Evolutionary conservation across 2,888 invertebrate species (phyloP).

Genomic region (Drosophila greeni): DNA sequence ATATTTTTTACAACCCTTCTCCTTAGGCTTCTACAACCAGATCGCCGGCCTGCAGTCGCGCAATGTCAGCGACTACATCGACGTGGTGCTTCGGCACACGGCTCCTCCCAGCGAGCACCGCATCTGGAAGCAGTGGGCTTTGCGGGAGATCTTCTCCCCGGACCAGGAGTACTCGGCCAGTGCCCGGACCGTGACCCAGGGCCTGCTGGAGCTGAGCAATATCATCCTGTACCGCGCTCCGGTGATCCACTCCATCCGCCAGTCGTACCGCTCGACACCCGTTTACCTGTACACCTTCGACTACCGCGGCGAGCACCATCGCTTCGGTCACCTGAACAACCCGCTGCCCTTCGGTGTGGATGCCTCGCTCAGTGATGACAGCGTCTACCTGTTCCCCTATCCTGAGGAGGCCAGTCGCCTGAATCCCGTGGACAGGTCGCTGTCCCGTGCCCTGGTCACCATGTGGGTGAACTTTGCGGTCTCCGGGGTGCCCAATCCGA

Average conservation of each 20-base stretch:
- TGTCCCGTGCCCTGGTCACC: constrained; percentile 78
- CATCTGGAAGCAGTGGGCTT: constrained; percentile 72
- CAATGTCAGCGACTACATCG: constrained; percentile 75
- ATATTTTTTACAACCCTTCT: not conserved
- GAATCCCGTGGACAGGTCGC: constrained; percentile 73
- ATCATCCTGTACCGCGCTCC: constrained; percentile 76
- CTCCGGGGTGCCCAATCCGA: constrained; percentile 66
- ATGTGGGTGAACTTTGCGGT: constrained; percentile 78
- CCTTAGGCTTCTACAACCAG: constrained; percentile 71
- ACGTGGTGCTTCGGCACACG: constrained; percentile 72
- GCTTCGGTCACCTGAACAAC: constrained; percentile 75
- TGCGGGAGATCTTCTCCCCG: constrained; percentile 69
- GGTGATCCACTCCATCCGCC: constrained; percentile 71
- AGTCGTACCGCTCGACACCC: constrained; percentile 65
- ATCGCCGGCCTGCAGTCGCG: constrained; percentile 58
- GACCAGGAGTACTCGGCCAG: constrained; percentile 57
- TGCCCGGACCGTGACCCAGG: constrained; percentile 56
- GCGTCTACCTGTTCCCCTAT: constrained; percentile 81
- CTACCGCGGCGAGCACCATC: constrained; percentile 78
- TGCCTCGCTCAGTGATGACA: constrained; percentile 82
- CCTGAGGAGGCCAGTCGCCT: constrained; percentile 75
- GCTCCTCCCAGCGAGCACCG: constrained; percentile 65
- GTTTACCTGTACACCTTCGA: constrained; percentile 80
- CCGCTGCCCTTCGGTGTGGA: constrained; percentile 79
- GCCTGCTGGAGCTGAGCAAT: constrained; percentile 74